phyloP scores from a whole-genome alignment of 2,797 vertebrate genomes.

The Spinibarbus caldwelli region DNA sequence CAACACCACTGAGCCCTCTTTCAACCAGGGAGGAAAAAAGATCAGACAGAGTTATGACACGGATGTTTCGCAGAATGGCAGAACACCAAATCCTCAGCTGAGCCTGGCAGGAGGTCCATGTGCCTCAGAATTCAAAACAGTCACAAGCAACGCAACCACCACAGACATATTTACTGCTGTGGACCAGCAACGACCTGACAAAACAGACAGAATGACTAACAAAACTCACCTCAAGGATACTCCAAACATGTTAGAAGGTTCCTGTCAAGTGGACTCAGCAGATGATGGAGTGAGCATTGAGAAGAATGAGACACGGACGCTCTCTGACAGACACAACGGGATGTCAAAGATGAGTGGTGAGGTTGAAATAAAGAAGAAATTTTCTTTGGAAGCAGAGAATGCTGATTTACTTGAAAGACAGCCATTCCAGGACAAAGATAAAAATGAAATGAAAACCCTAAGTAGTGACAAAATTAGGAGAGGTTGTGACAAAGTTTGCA shows the following conservation, averaged over 20 bases:
- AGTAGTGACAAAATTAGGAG: not conserved
- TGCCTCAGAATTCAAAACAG: slow-evolving; percentile 44
- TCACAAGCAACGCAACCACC: slow-evolving; percentile 42
- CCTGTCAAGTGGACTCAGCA: slow-evolving; percentile 35
- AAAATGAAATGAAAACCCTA: not conserved
- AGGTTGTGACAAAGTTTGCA: not conserved
- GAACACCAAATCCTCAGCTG: slow-evolving; percentile 64
- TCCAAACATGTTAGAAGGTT: slow-evolving; percentile 33
- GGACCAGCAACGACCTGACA: slow-evolving; percentile 61
- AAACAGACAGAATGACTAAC: slow-evolving; percentile 42
- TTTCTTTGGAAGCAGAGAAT: slow-evolving; percentile 22
- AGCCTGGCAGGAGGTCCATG: slow-evolving; percentile 55
- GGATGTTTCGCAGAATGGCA: slow-evolving; percentile 54
- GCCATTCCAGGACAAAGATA: slow-evolving; percentile 31
- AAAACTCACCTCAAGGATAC: slow-evolving; percentile 37
- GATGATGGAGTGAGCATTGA: slow-evolving; percentile 70
- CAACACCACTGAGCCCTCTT: slow-evolving; percentile 60
- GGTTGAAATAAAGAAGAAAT: not conserved
- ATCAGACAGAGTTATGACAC: slow-evolving; percentile 61
- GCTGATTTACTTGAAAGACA: slow-evolving; percentile 26
- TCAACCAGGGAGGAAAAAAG: slow-evolving; percentile 59
- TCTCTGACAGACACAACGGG: slow-evolving; percentile 50
- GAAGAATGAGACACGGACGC: slow-evolving; percentile 59
- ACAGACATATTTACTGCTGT: slow-evolving; percentile 57
- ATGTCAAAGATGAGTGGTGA: not conserved